These are phyloP conservation scores for Actinia tenebrosa DNA, from an alignment of 64 coral and sea anemone genomes.

Conservation along the genomic window DNA sequence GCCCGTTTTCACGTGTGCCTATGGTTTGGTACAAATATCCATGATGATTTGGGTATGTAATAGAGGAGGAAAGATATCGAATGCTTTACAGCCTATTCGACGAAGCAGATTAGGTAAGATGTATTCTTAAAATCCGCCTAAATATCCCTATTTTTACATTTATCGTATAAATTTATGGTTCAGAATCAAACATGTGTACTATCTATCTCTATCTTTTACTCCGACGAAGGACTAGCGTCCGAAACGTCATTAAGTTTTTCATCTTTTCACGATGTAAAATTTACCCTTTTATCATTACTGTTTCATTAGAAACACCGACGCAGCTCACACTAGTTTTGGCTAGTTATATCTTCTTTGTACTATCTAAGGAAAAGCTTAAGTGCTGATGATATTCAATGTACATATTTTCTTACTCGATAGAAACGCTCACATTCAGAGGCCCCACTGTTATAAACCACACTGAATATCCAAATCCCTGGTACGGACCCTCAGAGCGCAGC, in stretches of 20 bases:
- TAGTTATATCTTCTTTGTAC: too few species aligned
- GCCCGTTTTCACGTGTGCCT: not conserved
- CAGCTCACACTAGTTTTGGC: too few species aligned
- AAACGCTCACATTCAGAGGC: not conserved
- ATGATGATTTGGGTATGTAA: not conserved
- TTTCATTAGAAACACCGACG: too few species aligned
- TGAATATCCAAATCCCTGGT: conserved; percentile 31
- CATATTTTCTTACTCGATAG: not conserved
- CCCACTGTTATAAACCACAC: not conserved
- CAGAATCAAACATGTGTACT: too few species aligned
- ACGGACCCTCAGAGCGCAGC: conserved; percentile 9
- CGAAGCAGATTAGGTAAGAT: not conserved
- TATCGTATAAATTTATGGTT: too few species aligned
- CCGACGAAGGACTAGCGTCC: too few species aligned
- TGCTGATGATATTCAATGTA: not conserved
- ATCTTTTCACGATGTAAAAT: too few species aligned
- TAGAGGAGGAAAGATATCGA: not conserved
- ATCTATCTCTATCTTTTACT: too few species aligned
- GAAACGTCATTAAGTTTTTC: too few species aligned
- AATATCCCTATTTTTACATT: too few species aligned
- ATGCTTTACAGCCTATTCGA: not conserved
- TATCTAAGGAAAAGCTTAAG: not conserved
- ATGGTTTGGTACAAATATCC: not conserved
- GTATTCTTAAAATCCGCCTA: too few species aligned
- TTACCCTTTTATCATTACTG: too few species aligned